A percentile compares a stretch with the other conserved stretches of the same genome.
These are phyloP conservation scores for Selene dorsalis DNA, from an alignment of 2,797 vertebrate genomes.

Conservation along the genomic window DNA sequence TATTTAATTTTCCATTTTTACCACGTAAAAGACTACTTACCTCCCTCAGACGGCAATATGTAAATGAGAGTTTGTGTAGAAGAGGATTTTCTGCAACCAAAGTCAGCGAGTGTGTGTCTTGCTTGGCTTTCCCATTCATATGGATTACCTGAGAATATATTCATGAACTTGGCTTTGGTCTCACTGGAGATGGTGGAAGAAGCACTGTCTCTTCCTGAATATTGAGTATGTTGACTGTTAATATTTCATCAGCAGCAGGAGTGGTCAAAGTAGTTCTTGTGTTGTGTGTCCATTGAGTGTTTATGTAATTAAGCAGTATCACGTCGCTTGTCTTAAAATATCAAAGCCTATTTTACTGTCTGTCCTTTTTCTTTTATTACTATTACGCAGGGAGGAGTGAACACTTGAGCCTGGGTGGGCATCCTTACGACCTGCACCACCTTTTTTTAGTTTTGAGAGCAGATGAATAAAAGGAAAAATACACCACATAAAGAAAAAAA, in stretches of 20 bases:
- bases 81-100: slow-evolving; percentile 27
- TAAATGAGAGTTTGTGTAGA: slow-evolving; percentile 3
- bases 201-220: slow-evolving; percentile 43
- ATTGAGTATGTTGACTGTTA: slow-evolving; percentile 51
- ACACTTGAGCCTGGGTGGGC: slow-evolving; percentile 37
- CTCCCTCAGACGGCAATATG: not conserved
- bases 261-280: slow-evolving; percentile 26
- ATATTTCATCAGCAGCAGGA: slow-evolving; percentile 44
- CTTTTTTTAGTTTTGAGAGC: slow-evolving; percentile 17
- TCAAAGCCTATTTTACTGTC: slow-evolving; percentile 36
- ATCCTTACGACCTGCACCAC: slow-evolving; percentile 30
- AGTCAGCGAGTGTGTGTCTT: slow-evolving; percentile 3
- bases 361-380: slow-evolving; percentile 51
- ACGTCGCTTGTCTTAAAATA: slow-evolving; percentile 34
- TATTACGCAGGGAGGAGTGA: slow-evolving; percentile 52
- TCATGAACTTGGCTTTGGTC: slow-evolving; percentile 39
- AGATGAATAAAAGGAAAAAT: slow-evolving; percentile 17
- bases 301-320: slow-evolving; percentile 37
- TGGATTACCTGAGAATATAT: slow-evolving; percentile 57
- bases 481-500: slow-evolving; percentile 7
- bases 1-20: slow-evolving; percentile 24
- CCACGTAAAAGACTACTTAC: not conserved
- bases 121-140: slow-evolving; percentile 43
- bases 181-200: slow-evolving; percentile 32
- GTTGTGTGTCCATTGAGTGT: slow-evolving; percentile 11